These are phyloP conservation scores for Pinctada fucata DNA, from an alignment of 2,888 invertebrate genomes.

Conservation along the genomic window DNA sequence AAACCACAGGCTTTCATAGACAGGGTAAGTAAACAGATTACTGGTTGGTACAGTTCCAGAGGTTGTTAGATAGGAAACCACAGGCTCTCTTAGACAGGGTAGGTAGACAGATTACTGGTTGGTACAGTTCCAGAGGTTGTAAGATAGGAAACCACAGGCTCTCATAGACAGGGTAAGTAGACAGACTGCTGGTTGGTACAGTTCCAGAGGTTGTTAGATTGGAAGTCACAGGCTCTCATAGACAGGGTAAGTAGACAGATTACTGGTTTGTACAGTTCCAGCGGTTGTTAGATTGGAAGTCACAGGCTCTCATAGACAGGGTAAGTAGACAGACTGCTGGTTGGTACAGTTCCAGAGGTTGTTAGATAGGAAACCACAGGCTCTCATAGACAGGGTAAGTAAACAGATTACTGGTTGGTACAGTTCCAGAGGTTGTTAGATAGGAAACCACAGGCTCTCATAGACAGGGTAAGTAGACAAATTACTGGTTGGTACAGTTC, in stretches of 20 bases:
- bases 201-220: too few species aligned
- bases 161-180: slow-evolving; percentile 71
- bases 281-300: too few species aligned
- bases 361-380: slow-evolving; percentile 85
- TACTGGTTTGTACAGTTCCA: too few species aligned
- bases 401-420: slow-evolving; percentile 77
- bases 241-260: too few species aligned
- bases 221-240: too few species aligned
- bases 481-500: too few species aligned
- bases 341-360: slow-evolving; percentile 87
- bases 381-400: slow-evolving; percentile 72
- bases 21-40: slow-evolving; percentile 54
- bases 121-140: slow-evolving; percentile 87
- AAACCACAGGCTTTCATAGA: slow-evolving; percentile 81
- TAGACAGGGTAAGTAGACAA: slow-evolving; percentile 65
- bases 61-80: too few species aligned
- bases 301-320: slow-evolving; percentile 71
- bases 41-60: too few species aligned
- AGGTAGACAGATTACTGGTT: slow-evolving; percentile 78
- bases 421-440: slow-evolving; percentile 91
- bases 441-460: slow-evolving; percentile 81
- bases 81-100: too few species aligned
- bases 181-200: too few species aligned
- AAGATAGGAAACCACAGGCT: slow-evolving; percentile 85
- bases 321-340: slow-evolving; percentile 77